Base-by-base conservation (phyloP, 2,888 invertebrate genomes). In the Sinohyriopsis cumingii region DNA sequence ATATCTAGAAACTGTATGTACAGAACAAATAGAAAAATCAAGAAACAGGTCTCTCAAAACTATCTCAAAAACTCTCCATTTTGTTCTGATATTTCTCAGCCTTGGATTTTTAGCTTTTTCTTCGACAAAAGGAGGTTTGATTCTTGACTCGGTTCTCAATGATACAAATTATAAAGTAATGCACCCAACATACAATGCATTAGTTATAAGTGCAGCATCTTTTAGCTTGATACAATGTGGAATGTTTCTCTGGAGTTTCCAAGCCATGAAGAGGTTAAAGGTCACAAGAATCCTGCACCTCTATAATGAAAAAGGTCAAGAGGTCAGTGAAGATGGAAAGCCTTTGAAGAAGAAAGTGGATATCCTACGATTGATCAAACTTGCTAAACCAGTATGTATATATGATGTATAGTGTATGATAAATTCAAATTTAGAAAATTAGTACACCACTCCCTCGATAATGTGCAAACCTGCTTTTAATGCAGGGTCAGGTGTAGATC, bases 291-390 rank as follows among this genome's bases (percentile, higher is more conserved):
- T 87, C 19, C 59, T 79, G 9, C 87, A 86, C 65, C 70, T 79
- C 25, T 82, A 84, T 59, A 84, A 88, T 75, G 82, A 83, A 18
- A 62, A 71, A 7, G 84, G 86, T 7, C 75, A 83, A 65, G 88
- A 88, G 69, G 76, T 87, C 20, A 86, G 87, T 63, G 75, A 85
- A 69, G 84, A 87, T 55, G 89, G 88, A 24, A 84, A 87, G 57
- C 77, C 78, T 1, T 68, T 86, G 6, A 79, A 81, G 55, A 81
- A 82, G 65, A 80, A 76, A 25, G 87, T 80, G 15, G 79, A 75
- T 67, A 66, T 89, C 0, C 67, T 71, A 28, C 76, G 88, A 53
- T 75, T 89, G n/a, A 53, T 85, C 24, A 65, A 71, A 53, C 76
- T 89, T 15, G 86, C 86, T 7, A 88, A 85, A 76, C 85, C 86